Evolutionary conservation across 2,797 vertebrate species (phyloP).

Genomic region (Characodon lateralis): DNA sequence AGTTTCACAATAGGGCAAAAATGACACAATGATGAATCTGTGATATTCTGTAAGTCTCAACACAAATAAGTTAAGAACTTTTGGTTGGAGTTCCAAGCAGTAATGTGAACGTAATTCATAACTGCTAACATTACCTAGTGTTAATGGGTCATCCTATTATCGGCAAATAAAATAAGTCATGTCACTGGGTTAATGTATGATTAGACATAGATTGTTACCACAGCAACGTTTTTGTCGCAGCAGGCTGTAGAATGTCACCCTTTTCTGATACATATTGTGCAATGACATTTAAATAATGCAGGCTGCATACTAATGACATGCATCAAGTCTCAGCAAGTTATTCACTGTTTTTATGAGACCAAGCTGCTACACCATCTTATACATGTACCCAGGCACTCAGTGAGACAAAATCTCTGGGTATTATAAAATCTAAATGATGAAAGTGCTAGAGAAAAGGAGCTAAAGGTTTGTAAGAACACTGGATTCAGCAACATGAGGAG

Average conservation of each 20-base stretch:
- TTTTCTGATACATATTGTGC: background rate
- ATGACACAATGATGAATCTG: slow-evolving; percentile 25
- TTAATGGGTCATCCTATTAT: background rate
- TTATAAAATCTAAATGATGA: background rate
- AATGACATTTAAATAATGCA: background rate
- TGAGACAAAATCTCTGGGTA: background rate
- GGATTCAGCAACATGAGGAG: background rate
- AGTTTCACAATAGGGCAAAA: slow-evolving; percentile 22
- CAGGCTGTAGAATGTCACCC: background rate
- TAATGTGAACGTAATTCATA: slow-evolving; percentile 1
- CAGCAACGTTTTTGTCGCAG: background rate
- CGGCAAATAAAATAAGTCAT: background rate
- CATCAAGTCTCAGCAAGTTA: background rate
- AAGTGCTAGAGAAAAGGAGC: background rate
- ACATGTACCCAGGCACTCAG: background rate
- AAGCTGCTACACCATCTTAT: background rate
- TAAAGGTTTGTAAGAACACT: background rate
- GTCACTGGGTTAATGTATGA: background rate
- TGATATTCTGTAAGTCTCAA: slow-evolving; percentile 18
- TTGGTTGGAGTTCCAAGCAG: slow-evolving; percentile 15
- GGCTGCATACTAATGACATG: slow-evolving; percentile 2
- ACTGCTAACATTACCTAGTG: slow-evolving; percentile 2
- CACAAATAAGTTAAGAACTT: slow-evolving; percentile 31
- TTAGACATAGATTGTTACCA: background rate
- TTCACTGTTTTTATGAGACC: background rate